Conservation (phyloP, 1,140 invertebrate genomes). For the Pectinophora gossypiella region DNA sequence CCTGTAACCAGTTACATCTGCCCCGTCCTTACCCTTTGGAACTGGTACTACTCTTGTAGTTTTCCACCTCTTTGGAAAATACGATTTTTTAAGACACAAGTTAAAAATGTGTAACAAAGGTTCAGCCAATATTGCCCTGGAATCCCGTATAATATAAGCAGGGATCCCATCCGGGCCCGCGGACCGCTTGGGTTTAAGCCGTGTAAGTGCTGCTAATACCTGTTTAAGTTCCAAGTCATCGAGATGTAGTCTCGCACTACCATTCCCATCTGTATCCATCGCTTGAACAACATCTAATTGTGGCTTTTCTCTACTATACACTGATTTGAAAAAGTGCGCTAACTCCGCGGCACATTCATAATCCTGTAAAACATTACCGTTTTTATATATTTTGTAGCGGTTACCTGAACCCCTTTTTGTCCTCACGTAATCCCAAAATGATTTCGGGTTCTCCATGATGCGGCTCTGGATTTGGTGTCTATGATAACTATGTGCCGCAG, state of each 20-base stretch:
- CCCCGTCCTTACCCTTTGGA: not conserved
- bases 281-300: not conserved
- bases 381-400: not conserved
- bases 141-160: conserved; percentile 11
- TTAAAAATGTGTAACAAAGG: conserved; percentile 13
- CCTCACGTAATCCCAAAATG: not conserved
- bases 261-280: not conserved
- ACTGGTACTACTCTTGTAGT: not conserved
- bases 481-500: not conserved
- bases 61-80: conserved; percentile 4
- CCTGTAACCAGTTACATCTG: not conserved
- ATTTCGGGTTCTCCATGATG: not conserved
- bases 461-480: not conserved
- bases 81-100: not conserved
- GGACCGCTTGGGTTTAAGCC: not conserved
- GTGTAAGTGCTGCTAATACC: not conserved
- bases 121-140: not conserved
- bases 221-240: not conserved
- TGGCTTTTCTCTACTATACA: not conserved
- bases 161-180: conserved; percentile 9
- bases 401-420: not conserved
- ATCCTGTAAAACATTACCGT: not conserved
- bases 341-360: not conserved
- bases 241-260: not conserved
- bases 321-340: not conserved